These are phyloP conservation scores for Cylas formicarius DNA, from an alignment of 1,140 invertebrate genomes.

Conservation along the genomic window DNA sequence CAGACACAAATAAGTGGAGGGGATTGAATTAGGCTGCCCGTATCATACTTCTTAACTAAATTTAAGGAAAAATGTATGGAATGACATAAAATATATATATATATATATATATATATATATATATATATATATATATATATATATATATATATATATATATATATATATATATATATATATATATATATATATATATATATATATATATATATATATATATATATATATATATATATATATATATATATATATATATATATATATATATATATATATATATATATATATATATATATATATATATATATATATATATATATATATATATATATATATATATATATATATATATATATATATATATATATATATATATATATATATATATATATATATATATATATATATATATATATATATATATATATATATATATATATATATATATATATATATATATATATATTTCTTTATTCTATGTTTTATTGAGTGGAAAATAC, in stretches of 20 bases:
- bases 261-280: constrained; percentile 7
- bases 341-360: constrained; percentile 7
- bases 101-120: no score
- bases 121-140: no score
- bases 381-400: constrained; percentile 7
- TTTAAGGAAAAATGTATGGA: no score
- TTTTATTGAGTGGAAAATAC: constrained; percentile 64
- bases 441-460: constrained; percentile 6
- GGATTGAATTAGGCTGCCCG: no score
- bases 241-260: constrained; percentile 6
- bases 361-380: constrained; percentile 7
- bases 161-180: no score
- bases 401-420: constrained; percentile 7
- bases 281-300: constrained; percentile 7
- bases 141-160: no score
- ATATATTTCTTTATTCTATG: constrained; percentile 33
- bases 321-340: constrained; percentile 7
- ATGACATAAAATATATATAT: no score
- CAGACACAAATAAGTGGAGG: no score
- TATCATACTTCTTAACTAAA: no score
- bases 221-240: background rate
- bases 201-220: background rate
- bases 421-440: constrained; percentile 7
- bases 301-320: constrained; percentile 7
- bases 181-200: no score